Evolutionary conservation across 2,113 vertebrate species (phyloP), one percentile per base, ranked within the genome.

Genomic region (Arothron firmamentum): DNA sequence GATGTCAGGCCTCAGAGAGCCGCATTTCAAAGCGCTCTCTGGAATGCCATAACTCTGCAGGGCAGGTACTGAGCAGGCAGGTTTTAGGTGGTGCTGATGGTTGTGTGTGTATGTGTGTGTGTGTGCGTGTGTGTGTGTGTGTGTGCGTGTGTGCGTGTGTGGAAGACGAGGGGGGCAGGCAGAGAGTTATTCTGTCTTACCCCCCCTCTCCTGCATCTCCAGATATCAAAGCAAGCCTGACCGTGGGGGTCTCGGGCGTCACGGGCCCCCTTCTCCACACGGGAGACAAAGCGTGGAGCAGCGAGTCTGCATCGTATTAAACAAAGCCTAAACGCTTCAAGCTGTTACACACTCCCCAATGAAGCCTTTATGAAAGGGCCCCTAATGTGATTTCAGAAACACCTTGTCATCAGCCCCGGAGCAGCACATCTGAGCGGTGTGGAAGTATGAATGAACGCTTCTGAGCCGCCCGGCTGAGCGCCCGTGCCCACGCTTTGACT

Each of bases 361-460:
- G 90, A 89, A 90, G 88, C 85, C 84, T 90, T 89, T 89, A 89
- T 88, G 90, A 87, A 88, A 90, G 85, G 86, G 82, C 82, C 88
- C 85, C 84, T 90, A 91, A 91, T 89, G 86, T 70, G 80, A 89
- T 91, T 88, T 90, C 82, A 88, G 82, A 89, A 89, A 89, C 90
- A 90, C 88, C 84, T 91, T 90, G 86, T 91, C 87, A 85, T 86
- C 74, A 65, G 61, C 75, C 76, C 65, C 14, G 31, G 62, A 74
- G 79, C 75, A 41, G 63, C 67, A 79, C 56, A 75, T 74, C 56
- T 65, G 46, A 65, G 55, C 47, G 72, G 74, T 68, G 65, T 70
- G 70, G 72, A 74, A 70, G 15, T 56, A 64, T 72, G 77, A 83
- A 83, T 82, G 72, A 81, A 79, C 46, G 58, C 72, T 69, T 53